phyloP scores from a whole-genome alignment of 1,140 invertebrate genomes.

The Gonatopus flavifemur region DNA sequence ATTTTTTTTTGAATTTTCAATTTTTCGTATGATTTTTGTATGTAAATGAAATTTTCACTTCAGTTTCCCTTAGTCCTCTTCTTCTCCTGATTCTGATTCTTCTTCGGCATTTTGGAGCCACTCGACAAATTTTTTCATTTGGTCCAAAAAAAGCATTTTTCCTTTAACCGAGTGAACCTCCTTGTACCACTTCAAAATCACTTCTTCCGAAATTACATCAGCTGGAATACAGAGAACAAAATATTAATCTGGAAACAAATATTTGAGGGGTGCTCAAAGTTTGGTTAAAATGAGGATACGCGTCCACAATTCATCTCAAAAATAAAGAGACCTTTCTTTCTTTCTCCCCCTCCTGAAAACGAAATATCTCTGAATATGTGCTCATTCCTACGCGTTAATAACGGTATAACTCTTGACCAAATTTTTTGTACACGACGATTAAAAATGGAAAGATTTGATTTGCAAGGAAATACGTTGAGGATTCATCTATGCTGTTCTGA shows the following conservation, averaged over 20 bases:
- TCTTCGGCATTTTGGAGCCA: conserved; percentile 97
- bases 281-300: too few species aligned
- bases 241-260: conserved; percentile 8
- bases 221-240: conserved; percentile 53
- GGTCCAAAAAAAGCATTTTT: conserved; percentile 94
- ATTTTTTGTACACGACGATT: too few species aligned
- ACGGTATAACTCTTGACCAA: too few species aligned
- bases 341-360: too few species aligned
- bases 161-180: conserved; percentile 90
- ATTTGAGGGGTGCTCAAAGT: too few species aligned
- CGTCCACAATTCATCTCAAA: too few species aligned
- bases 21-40: neutral
- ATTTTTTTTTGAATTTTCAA: neutral
- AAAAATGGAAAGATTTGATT: too few species aligned
- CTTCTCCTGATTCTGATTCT: conserved; percentile 65
- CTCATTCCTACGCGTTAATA: too few species aligned
- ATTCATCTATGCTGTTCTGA: too few species aligned
- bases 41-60: neutral
- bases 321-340: too few species aligned
- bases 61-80: conserved; percentile 49
- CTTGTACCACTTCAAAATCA: conserved; percentile 92
- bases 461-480: too few species aligned
- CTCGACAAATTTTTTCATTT: conserved; percentile 96
- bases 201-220: conserved; percentile 89
- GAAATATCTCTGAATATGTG: too few species aligned